These are phyloP conservation scores for Cantharis nigra DNA, from an alignment of 2,888 invertebrate species.

Conservation along the genomic window DNA sequence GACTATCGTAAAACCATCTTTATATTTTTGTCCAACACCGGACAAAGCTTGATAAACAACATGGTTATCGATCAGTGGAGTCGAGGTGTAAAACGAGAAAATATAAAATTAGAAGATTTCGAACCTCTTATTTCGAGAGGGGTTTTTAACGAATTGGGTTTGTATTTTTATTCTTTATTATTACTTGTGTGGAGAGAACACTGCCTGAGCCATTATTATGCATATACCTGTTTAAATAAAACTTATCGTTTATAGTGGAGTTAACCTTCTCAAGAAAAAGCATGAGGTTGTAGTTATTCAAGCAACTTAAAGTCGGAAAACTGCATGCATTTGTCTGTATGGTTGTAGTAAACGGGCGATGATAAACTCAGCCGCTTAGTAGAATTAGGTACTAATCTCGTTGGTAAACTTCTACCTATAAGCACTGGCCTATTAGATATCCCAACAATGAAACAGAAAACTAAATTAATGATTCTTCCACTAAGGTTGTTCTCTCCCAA, in stretches of 20 bases:
- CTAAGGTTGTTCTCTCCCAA: background rate
- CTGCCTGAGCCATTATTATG: background rate
- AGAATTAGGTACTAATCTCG: too few species aligned
- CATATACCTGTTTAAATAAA: background rate
- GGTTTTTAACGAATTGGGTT: conserved; percentile 73
- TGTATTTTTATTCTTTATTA: conserved; percentile 13
- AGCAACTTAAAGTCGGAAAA: background rate
- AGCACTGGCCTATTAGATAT: too few species aligned
- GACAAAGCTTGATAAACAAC: conserved; percentile 72
- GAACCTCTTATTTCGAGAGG: conserved; percentile 70
- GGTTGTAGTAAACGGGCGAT: background rate
- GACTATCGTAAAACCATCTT: conserved; percentile 78
- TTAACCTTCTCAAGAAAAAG: background rate
- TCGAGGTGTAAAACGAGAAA: conserved; percentile 64
- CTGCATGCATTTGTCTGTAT: background rate
- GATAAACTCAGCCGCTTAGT: background rate
- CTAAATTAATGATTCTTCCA: background rate
- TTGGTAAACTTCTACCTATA: too few species aligned
- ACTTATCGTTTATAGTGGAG: background rate
- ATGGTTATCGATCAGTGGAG: conserved; percentile 65
- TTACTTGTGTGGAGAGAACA: background rate
- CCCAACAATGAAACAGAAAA: background rate
- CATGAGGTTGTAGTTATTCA: background rate
- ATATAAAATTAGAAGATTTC: conserved; percentile 71
- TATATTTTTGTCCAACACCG: conserved; percentile 90